Evolutionary conservation across 2,113 vertebrate genomes (phyloP).

Genomic region (Damaliscus lunatus): DNA sequence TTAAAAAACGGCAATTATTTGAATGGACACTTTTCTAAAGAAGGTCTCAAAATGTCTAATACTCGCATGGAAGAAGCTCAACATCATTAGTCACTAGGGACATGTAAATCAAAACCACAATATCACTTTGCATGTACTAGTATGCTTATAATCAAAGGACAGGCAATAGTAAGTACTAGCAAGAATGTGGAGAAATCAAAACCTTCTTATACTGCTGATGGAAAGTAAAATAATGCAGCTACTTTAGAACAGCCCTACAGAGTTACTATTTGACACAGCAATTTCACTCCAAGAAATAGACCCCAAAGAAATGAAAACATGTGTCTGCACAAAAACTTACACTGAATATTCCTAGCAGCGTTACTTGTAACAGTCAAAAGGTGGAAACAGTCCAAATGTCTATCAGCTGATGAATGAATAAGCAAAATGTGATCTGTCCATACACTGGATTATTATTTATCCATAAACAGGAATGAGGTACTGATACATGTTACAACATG

Average conservation of each 20-base stretch:
- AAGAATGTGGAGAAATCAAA: neutral
- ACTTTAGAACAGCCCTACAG: neutral
- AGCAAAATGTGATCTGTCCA: neutral
- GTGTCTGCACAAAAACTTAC: neutral
- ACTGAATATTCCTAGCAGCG: neutral
- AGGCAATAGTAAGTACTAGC: neutral
- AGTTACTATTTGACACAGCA: neutral
- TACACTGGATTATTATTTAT: neutral
- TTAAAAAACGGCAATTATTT: neutral
- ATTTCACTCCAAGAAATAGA: neutral
- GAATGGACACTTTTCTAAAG: neutral
- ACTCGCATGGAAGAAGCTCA: neutral
- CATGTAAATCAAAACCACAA: neutral
- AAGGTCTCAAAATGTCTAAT: neutral
- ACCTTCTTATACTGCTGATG: neutral
- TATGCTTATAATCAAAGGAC: neutral
- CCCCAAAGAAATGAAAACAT: neutral
- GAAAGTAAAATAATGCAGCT: neutral
- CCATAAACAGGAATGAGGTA: neutral
- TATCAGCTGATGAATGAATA: neutral
- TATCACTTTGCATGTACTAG: neutral
- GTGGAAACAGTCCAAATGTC: neutral
- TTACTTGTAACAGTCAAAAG: neutral
- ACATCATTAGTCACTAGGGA: neutral
- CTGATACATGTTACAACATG: neutral